Base-by-base conservation (phyloP, 2,888 invertebrate genomes). In the Nineta flava region DNA sequence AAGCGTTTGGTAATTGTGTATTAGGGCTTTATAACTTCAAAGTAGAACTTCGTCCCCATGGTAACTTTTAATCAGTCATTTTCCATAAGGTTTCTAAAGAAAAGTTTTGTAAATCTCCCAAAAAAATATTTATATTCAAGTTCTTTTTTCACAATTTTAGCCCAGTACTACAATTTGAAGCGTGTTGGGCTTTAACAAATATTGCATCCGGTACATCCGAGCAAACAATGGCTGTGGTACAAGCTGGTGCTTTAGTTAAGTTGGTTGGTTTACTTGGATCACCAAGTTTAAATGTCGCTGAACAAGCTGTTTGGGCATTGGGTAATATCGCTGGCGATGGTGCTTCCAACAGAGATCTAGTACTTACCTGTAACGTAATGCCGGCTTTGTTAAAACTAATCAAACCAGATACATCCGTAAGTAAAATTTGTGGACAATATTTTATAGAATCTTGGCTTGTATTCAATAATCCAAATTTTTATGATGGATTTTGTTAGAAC, bases 221-320 rank as follows among this genome's bases (percentile, higher is more conserved):
- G 1, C 94, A 99, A 65, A 99, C 97, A 0, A 75, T 81, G 57
- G 81, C 83, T 15, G 93, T 96, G 1, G 82, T 96, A 0, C 72
- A 83, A 63, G 77, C 81, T 35, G 87, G 88, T n/a, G 94, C 92
- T 0, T 76, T 97, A 17, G 86, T 87, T 0, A 81, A 81, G 52
- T 76, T 99, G 48, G 77, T 93, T 17, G 62, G 70, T 0, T 71
- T 97, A 12, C 68, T 95, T 0, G 66, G 73, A 7, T 83, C 87
- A 0, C 68, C 75, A 2, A 72, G 78, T 38, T 66, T 75, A 0
- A 77, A 83, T 55, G 81, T 87, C 1, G 83, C 87, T 1, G 94
- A 95, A 61, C 94, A 95, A 65, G 83, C 91, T n/a, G 88, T 94
- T 0, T 96, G 90, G 97, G 96, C 96, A 0, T 71, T 95, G n/a